Evolutionary conservation across 2,113 vertebrate species (phyloP).

Genomic region (Echinops telfairi): DNA sequence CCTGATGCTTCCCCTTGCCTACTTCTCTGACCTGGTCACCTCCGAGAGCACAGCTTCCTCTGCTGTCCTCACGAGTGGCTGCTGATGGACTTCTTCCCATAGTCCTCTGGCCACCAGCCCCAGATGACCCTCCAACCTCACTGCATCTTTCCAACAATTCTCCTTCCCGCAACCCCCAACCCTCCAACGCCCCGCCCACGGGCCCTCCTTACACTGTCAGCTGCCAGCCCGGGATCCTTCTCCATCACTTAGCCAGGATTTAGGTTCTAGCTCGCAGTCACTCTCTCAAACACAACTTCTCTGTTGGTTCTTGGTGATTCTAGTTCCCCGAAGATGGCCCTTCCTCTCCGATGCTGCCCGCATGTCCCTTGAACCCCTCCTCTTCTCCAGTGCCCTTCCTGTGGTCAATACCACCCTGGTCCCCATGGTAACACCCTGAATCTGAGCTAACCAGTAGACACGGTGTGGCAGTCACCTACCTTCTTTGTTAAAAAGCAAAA

Average conservation of each 20-base stretch:
- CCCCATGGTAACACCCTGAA: background rate
- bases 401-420: background rate
- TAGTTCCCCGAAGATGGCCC: too few species aligned
- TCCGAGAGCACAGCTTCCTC: background rate
- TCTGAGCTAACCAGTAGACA: background rate
- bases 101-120: background rate
- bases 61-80: background rate
- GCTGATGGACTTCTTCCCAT: background rate
- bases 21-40: too few species aligned
- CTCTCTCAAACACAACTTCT: background rate
- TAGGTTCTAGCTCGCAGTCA: background rate
- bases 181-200: background rate
- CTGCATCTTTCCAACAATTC: background rate
- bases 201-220: background rate
- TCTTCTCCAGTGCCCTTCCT: background rate
- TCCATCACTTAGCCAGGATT: background rate
- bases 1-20: too few species aligned
- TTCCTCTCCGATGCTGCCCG: background rate
- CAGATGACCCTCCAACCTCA: background rate
- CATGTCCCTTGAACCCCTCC: background rate
- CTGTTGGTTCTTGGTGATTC: background rate
- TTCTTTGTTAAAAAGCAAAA: constrained; percentile 7
- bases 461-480: background rate
- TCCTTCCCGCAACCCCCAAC: background rate
- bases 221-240: background rate